Evolutionary conservation across 2,888 invertebrate genomes (phyloP).

Genomic region (Tenthredo livida): DNA sequence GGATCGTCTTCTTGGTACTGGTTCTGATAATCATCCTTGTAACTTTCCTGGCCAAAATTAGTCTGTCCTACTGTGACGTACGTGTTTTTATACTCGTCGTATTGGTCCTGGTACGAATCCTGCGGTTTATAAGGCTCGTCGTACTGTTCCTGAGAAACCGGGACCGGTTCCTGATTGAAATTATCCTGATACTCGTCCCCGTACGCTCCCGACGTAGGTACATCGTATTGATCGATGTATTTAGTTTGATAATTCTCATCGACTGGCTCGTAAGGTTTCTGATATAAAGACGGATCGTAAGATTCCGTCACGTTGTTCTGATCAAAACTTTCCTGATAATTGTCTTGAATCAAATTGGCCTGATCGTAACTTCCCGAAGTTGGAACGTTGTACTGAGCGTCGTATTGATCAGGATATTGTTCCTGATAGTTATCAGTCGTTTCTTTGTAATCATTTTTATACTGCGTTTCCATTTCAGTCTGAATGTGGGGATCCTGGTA

Average conservation of each 20-base stretch:
- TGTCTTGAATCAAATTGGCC: conserved; percentile 65
- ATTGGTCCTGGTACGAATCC: conserved; percentile 65
- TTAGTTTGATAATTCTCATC: conserved; percentile 32
- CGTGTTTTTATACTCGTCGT: conserved; percentile 37
- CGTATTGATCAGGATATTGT: conserved; percentile 64
- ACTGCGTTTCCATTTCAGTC: conserved; percentile 11
- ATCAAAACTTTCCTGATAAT: conserved; percentile 67
- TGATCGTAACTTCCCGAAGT: conserved; percentile 50
- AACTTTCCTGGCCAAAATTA: neutral
- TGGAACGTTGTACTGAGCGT: conserved; percentile 53
- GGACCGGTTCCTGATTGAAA: conserved; percentile 57
- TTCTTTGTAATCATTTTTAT: conserved; percentile 17
- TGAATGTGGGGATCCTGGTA: conserved; percentile 62
- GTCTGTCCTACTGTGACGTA: conserved; percentile 13
- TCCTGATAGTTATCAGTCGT: conserved; percentile 58
- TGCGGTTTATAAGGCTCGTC: conserved; percentile 59
- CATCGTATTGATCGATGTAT: conserved; percentile 36
- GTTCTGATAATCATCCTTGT: conserved; percentile 66
- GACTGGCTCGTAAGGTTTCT: conserved; percentile 60
- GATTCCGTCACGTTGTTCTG: conserved; percentile 65
- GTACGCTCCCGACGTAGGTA: conserved; percentile 37
- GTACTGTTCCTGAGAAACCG: conserved; percentile 49
- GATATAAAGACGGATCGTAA: conserved; percentile 54
- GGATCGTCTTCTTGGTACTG: conserved; percentile 66
- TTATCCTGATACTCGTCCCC: conserved; percentile 57